phyloP scores from a whole-genome alignment of 2,113 vertebrate species.

The Ornithorhynchus anatinus region DNA sequence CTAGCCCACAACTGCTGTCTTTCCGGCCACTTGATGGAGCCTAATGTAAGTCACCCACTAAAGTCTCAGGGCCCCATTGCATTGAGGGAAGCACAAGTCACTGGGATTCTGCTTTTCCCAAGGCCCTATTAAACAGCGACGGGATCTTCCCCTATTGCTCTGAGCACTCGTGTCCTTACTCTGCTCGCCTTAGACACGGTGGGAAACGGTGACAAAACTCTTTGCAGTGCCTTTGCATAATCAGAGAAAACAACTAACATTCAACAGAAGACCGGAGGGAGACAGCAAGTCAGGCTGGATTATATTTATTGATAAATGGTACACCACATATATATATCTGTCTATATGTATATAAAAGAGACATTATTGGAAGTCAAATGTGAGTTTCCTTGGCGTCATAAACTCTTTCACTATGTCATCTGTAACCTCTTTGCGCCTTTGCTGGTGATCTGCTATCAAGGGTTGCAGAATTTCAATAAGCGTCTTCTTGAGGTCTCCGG shows the following conservation, averaged over 20 bases:
- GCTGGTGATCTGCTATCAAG: slow-evolving; percentile 87
- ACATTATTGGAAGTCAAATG: slow-evolving; percentile 77
- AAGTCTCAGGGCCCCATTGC: no score
- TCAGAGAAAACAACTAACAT: neutral
- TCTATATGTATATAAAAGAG: neutral
- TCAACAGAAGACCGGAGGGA: neutral
- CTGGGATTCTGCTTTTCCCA: no score
- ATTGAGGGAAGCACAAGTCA: no score
- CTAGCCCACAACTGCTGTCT: no score
- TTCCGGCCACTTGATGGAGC: no score
- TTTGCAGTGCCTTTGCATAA: no score
- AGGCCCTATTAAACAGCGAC: no score
- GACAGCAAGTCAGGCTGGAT: neutral
- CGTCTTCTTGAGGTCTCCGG: slow-evolving; percentile 92
- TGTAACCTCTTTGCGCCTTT: slow-evolving; percentile 86
- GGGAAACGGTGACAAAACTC: no score
- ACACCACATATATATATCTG: neutral
- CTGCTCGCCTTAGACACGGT: no score
- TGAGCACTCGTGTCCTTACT: no score
- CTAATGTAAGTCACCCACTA: no score
- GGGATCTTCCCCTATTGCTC: no score
- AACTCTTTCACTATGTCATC: slow-evolving; percentile 85
- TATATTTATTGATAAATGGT: neutral
- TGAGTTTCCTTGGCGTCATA: slow-evolving; percentile 90
- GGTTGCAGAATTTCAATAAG: slow-evolving; percentile 93